Evolutionary conservation across 2,888 invertebrate species (phyloP).

Genomic region (Phlogophora meticulosa): DNA sequence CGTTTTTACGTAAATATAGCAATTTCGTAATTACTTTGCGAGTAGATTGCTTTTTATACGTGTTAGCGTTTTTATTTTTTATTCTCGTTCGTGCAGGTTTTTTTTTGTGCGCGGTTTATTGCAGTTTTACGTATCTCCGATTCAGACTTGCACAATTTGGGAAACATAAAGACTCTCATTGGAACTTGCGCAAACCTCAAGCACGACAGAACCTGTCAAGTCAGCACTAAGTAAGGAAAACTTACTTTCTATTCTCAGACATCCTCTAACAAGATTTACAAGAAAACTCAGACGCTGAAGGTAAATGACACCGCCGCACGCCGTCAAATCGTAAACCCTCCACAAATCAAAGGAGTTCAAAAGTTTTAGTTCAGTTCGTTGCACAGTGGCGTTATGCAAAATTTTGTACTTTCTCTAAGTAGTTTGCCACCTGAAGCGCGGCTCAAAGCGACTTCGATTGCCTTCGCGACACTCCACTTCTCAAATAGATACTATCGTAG

Average conservation of each 20-base stretch:
- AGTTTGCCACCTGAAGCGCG: slow-evolving; percentile 37
- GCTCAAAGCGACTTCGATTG: slow-evolving; percentile 43
- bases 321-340: slow-evolving; percentile 24
- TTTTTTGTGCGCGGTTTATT: neutral
- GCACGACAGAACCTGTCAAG: neutral
- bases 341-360: slow-evolving; percentile 54
- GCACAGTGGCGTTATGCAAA: slow-evolving; percentile 41
- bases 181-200: slow-evolving; percentile 8
- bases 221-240: slow-evolving; percentile 23
- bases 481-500: slow-evolving; percentile 43
- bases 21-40: slow-evolving; percentile 42
- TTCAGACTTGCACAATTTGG: neutral
- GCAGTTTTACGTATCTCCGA: neutral
- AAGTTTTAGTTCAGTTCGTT: slow-evolving; percentile 42
- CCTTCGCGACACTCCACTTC: slow-evolving; percentile 33
- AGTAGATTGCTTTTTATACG: slow-evolving; percentile 31
- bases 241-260: slow-evolving; percentile 14
- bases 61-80: slow-evolving; percentile 8
- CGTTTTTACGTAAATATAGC: slow-evolving; percentile 31
- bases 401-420: slow-evolving; percentile 50
- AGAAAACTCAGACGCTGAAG: slow-evolving; percentile 34
- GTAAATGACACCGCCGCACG: slow-evolving; percentile 48
- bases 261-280: slow-evolving; percentile 22
- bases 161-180: neutral
- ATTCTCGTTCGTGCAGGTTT: slow-evolving; percentile 7